A percentile compares a stretch with the other conserved stretches of the same genome.
phyloP scores from a whole-genome alignment of 2,888 invertebrate species.

The Agrilus mali region DNA sequence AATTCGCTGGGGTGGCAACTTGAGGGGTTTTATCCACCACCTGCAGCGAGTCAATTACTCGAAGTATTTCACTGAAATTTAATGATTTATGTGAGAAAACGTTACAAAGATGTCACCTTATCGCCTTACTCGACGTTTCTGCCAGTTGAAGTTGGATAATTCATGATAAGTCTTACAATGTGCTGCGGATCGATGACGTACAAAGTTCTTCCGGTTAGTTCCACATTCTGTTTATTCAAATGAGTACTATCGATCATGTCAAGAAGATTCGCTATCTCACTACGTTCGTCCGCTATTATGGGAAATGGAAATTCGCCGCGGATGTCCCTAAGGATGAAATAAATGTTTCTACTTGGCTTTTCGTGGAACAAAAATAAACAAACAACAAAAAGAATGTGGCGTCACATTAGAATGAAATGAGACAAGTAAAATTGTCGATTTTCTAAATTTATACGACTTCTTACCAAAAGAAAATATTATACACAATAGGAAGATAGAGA shows the following conservation, averaged over 20 bases:
- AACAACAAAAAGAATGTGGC: no score
- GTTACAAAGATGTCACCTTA: slow-evolving; percentile 1
- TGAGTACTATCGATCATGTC: slow-evolving; percentile 72
- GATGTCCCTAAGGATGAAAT: slow-evolving; percentile 37
- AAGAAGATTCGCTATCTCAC: slow-evolving; percentile 56
- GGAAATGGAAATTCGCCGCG: slow-evolving; percentile 67
- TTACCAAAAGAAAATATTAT: no score
- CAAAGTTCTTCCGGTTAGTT: slow-evolving; percentile 60
- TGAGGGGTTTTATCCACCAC: slow-evolving; percentile 55
- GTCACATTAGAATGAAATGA: no score
- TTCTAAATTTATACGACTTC: no score
- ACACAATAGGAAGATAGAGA: no score
- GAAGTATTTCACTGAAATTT: slow-evolving; percentile 61
- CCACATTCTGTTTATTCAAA: slow-evolving; percentile 49
- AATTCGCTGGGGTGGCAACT: slow-evolving; percentile 29
- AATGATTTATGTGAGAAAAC: slow-evolving; percentile 1
- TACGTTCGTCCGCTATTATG: slow-evolving; percentile 64
- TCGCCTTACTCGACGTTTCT: slow-evolving; percentile 68
- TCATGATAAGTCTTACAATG: slow-evolving; percentile 64
- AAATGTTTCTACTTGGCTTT: no score
- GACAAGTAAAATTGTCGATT: no score
- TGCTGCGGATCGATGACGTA: slow-evolving; percentile 74
- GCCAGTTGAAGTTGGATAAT: slow-evolving; percentile 76
- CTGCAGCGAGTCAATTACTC: slow-evolving; percentile 73
- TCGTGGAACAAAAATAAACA: no score